Evolutionary conservation across 2,888 invertebrate genomes (phyloP).

Genomic region (Heliconius sara): DNA sequence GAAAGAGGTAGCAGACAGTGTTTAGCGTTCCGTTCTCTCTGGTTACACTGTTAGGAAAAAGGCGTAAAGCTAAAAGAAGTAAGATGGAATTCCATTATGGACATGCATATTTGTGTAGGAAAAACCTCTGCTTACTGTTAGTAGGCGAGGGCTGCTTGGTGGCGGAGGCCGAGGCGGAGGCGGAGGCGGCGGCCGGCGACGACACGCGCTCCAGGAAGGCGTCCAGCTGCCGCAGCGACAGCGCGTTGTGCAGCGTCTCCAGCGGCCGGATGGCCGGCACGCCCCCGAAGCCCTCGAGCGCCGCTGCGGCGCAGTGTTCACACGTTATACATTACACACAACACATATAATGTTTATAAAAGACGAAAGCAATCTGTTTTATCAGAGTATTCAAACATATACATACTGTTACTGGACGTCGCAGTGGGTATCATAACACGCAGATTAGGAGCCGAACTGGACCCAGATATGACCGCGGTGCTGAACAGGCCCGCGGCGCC

Average conservation of each 20-base stretch:
- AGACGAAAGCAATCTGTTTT: neutral
- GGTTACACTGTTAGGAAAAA: neutral
- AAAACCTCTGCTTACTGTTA: constrained; percentile 62
- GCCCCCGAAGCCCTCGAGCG: constrained; percentile 93
- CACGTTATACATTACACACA: no score
- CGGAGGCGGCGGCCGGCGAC: constrained; percentile 85
- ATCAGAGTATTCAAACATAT: neutral
- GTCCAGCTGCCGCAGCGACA: constrained; percentile 96
- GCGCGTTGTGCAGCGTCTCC: constrained; percentile 98
- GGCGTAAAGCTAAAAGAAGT: neutral
- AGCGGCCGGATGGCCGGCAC: constrained; percentile 98
- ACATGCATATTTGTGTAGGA: no score
- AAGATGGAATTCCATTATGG: no score
- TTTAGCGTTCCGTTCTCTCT: neutral
- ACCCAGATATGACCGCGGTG: constrained; percentile 97
- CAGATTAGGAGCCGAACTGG: constrained; percentile 95
- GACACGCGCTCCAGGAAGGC: constrained; percentile 94
- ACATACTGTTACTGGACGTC: constrained; percentile 89
- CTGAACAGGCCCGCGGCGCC: constrained; percentile 94
- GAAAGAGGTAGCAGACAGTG: no score
- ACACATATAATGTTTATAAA: no score
- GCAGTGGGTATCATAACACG: constrained; percentile 93
- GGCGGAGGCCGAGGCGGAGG: constrained; percentile 71
- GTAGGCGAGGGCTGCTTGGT: constrained; percentile 71
- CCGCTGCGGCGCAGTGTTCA: constrained; percentile 66